Evolutionary conservation across 2,797 vertebrate genomes (phyloP).

Genomic region (Novumbra hubbsi): DNA sequence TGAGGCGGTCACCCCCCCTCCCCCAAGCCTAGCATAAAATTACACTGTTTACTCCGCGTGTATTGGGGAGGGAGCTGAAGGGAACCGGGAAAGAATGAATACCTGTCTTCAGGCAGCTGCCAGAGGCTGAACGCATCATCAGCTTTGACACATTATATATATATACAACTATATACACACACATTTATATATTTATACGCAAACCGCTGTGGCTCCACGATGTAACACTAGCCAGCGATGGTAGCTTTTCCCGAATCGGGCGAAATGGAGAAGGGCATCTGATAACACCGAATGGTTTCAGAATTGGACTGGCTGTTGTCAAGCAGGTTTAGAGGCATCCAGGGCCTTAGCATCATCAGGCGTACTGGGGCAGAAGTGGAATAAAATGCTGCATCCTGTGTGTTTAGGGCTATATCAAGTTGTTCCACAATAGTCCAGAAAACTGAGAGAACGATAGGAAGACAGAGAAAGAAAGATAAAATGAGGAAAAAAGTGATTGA

Average conservation of each 20-base stretch:
- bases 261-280: constrained; percentile 57
- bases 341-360: neutral
- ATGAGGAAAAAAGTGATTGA: neutral
- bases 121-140: constrained; percentile 52
- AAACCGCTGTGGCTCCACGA: constrained; percentile 42
- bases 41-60: neutral
- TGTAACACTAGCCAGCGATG: constrained; percentile 43
- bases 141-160: constrained; percentile 19
- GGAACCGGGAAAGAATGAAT: constrained; percentile 56
- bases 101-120: constrained; percentile 64
- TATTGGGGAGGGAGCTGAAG: too few relatives aligned
- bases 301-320: constrained; percentile 24
- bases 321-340: neutral
- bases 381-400: too few relatives aligned
- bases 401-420: too few relatives aligned
- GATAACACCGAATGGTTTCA: constrained; percentile 54
- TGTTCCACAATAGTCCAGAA: too few relatives aligned
- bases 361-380: too few relatives aligned
- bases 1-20: neutral
- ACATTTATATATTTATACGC: constrained; percentile 17
- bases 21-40: neutral
- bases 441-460: neutral
- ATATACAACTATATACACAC: too few relatives aligned
- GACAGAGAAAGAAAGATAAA: neutral
- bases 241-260: constrained; percentile 55